phyloP scores from a whole-genome alignment of 2,888 invertebrate genomes.

The Xanthia togata region DNA sequence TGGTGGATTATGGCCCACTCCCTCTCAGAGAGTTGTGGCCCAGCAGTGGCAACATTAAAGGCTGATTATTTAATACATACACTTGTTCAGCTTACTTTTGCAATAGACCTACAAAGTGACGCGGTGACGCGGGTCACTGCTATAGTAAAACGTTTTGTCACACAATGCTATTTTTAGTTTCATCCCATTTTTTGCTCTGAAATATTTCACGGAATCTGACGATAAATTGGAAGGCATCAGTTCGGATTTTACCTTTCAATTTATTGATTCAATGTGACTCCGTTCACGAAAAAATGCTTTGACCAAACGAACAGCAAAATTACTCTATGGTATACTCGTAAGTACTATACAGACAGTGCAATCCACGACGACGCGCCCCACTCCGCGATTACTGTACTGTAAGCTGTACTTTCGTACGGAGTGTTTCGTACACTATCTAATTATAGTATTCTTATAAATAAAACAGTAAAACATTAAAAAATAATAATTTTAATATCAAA shows the following conservation, averaged over 20 bases:
- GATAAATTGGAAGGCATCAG: constrained; percentile 16
- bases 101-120: not conserved
- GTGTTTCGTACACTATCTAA: too few species aligned
- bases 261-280: constrained; percentile 10
- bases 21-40: too few species aligned
- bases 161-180: not conserved
- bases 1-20: too few species aligned
- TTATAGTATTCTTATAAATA: too few species aligned
- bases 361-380: too few species aligned
- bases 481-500: too few species aligned
- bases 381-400: too few species aligned
- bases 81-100: not conserved
- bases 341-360: too few species aligned
- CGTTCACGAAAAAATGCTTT: not conserved
- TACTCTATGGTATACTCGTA: too few species aligned
- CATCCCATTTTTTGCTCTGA: constrained; percentile 9
- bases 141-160: not conserved
- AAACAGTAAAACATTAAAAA: too few species aligned
- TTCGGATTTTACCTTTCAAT: not conserved
- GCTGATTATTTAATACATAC: not conserved
- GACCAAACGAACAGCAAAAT: not conserved
- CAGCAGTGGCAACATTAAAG: too few species aligned
- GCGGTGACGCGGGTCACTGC: not conserved
- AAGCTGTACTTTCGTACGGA: too few species aligned
- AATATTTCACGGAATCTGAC: constrained; percentile 9